These are phyloP conservation scores for Thysanoteuthis rhombus DNA, from an alignment of 2,888 invertebrate species.

Conservation along the genomic window DNA sequence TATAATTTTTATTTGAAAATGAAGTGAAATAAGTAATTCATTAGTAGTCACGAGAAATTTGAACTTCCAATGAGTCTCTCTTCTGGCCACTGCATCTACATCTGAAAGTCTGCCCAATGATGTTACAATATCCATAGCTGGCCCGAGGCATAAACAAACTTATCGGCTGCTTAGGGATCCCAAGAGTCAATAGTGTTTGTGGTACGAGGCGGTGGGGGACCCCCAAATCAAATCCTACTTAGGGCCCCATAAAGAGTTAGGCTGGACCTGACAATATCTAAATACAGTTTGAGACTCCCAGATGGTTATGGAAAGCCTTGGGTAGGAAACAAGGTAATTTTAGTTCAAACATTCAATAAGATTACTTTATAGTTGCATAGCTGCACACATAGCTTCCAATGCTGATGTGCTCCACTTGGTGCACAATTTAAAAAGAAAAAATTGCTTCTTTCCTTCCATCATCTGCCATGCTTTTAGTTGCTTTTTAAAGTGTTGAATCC, in stretches of 20 bases:
- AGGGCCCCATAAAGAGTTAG: too few relatives aligned
- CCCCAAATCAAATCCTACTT: too few relatives aligned
- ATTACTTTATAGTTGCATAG: neutral
- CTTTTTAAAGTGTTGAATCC: neutral
- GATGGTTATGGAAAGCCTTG: neutral
- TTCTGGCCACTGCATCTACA: neutral
- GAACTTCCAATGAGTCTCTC: too few relatives aligned
- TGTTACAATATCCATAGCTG: neutral
- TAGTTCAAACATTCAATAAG: neutral
- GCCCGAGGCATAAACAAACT: too few relatives aligned
- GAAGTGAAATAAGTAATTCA: too few relatives aligned
- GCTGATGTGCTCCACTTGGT: too few relatives aligned
- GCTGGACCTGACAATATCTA: too few relatives aligned
- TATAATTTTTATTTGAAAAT: neutral
- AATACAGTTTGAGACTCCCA: too few relatives aligned
- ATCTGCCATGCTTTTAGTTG: neutral
- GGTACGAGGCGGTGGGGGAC: too few relatives aligned
- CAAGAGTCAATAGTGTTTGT: too few relatives aligned
- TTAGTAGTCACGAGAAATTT: too few relatives aligned
- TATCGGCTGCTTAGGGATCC: too few relatives aligned
- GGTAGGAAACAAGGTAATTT: neutral
- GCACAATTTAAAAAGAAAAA: neutral
- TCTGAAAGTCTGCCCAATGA: neutral
- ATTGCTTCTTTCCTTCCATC: neutral
- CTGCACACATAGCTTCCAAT: neutral